Conservation (phyloP, 2,113 vertebrate species). For the Spermophilus dauricus region DNA sequence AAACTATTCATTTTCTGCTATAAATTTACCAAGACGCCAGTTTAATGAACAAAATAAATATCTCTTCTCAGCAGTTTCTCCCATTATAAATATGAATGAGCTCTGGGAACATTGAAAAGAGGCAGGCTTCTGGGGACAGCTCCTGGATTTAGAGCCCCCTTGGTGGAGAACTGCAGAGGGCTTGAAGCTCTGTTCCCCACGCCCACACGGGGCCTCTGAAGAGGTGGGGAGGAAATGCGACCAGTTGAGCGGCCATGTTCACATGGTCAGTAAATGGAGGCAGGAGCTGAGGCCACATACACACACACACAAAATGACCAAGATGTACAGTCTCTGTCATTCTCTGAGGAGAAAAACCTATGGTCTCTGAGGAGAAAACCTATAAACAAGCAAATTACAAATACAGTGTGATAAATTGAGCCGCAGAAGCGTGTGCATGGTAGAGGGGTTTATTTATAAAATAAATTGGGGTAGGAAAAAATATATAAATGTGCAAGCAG, state of each 20-base stretch:
- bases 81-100: conserved; percentile 65
- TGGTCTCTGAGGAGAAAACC: not conserved
- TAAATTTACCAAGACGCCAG: conserved; percentile 38
- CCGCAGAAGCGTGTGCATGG: not conserved
- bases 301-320: not conserved
- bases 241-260: not conserved
- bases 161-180: not conserved
- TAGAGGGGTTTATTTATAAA: not conserved
- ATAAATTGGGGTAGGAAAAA: not conserved
- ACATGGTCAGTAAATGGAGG: not conserved
- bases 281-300: not conserved
- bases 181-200: not conserved
- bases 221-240: not conserved
- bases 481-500: not conserved
- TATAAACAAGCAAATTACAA: not conserved
- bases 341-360: not conserved
- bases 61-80: conserved; percentile 54
- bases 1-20: conserved; percentile 54
- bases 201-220: not conserved
- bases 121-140: not conserved
- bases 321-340: not conserved
- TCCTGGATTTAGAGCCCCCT: not conserved
- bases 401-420: not conserved
- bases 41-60: conserved; percentile 81
- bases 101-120: conserved; percentile 29